Base-by-base conservation (phyloP, 2,888 invertebrate genomes). In the Andrena dorsata region DNA sequence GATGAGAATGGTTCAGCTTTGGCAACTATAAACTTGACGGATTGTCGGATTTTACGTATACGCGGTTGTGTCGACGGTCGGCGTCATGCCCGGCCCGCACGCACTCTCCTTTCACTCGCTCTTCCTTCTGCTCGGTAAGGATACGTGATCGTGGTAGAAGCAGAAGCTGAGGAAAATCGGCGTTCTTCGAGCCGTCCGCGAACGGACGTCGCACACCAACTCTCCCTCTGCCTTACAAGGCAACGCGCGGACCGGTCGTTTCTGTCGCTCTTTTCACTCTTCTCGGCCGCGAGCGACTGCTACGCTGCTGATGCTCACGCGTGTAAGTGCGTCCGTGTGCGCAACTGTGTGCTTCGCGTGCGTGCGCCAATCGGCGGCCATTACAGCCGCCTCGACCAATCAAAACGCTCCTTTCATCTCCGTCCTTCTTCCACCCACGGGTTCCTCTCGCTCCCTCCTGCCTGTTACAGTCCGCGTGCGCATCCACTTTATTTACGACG, bases 31-130 rank as follows among this genome's bases (percentile, higher is more conserved):
- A 86, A 82, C 69, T 90, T 90, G 92, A 91, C 92, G 92, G 93
- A 93, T 93, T 93, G 93, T 93, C 93, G 92, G 84, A 85, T 89
- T 90, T 92, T 91, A 91, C 91, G 92, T 92, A 92, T 92, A 91
- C 92, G 83, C 85, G 89, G 86, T 91, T 84, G 53, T 76, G 70
- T 88, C 88, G 87, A 80, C 81, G 87, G 83, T 87, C 89, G 89
- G 89, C 89, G 89, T 87, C 84, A 83, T 80, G 82, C 78, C 87
- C 85, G 89, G 83, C 56, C 83, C 80, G 83, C 81, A 86, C 78
- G 78, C 78, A 80, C 77, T 74, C 64, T 75, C 66, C 70, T 73
- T 72, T 80, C 76, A 80, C 70, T 80, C 30, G 60, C 56, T 63
- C 63, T 64, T 69, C 79, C 71, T 70, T 60, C 66, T 35, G 56